Percentiles rank a stretch among this genome's conserved stretches.
These are phyloP conservation scores for Pseudomyrmex gracilis DNA, from an alignment of 1,140 invertebrate species.

Conservation along the genomic window DNA sequence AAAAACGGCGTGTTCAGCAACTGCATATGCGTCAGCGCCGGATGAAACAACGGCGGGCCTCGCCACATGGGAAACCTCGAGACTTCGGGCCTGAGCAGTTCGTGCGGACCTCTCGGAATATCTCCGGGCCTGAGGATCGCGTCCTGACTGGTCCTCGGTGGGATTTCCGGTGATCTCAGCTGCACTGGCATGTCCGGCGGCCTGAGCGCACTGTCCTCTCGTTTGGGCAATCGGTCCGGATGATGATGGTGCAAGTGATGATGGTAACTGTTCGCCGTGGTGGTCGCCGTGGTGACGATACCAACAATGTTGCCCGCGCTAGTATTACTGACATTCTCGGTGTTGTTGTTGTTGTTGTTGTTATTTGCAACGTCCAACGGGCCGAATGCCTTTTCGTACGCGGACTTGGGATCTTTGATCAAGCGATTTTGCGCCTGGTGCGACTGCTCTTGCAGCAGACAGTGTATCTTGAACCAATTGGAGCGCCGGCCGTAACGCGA, in stretches of 20 bases:
- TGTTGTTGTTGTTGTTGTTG: slow-evolving; percentile 77
- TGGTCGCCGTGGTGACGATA: slow-evolving; percentile 80
- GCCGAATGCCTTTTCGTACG: slow-evolving; percentile 79
- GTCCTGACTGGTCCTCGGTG: slow-evolving; percentile 58
- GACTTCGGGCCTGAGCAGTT: slow-evolving; percentile 78
- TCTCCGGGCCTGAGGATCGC: slow-evolving; percentile 71
- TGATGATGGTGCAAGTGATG: slow-evolving; percentile 67
- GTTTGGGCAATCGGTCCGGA: slow-evolving; percentile 73
- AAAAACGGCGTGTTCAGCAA: slow-evolving; percentile 81
- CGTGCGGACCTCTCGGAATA: slow-evolving; percentile 72
- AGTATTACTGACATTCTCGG: slow-evolving; percentile 76
- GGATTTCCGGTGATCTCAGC: slow-evolving; percentile 69
- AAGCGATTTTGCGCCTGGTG: slow-evolving; percentile 81
- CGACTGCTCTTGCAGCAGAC: slow-evolving; percentile 91
- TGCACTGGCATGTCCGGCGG: slow-evolving; percentile 71
- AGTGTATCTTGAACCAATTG: slow-evolving; percentile 97
- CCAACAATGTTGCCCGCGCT: slow-evolving; percentile 83
- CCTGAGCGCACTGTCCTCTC: slow-evolving; percentile 72
- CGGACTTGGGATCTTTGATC: slow-evolving; percentile 79
- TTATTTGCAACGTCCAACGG: slow-evolving; percentile 83
- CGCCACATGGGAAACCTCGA: slow-evolving; percentile 82
- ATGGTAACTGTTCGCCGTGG: slow-evolving; percentile 77
- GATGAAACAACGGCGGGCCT: slow-evolving; percentile 80
- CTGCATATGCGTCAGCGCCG: slow-evolving; percentile 81
- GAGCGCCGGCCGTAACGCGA: slow-evolving; percentile 94